Percentiles rank a stretch among this genome's conserved stretches.
phyloP scores from a whole-genome alignment of 2,888 invertebrate species.

The Dasypogon diadema region DNA sequence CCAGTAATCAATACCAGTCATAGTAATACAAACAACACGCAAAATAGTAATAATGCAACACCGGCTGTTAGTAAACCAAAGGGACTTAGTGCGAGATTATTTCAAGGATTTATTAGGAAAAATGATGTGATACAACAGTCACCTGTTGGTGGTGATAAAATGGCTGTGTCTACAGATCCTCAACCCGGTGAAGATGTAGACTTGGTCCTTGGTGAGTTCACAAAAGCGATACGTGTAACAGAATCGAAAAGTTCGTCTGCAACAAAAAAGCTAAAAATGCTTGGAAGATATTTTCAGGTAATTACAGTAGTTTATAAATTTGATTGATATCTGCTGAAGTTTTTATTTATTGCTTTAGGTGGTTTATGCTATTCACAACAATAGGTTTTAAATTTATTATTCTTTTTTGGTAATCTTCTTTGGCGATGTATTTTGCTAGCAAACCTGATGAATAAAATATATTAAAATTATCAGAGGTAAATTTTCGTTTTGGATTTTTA shows the following conservation, averaged over 20 bases:
- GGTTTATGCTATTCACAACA: constrained; percentile 57
- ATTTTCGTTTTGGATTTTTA: constrained; percentile 21
- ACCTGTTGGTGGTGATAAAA: constrained; percentile 56
- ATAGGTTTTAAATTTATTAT: constrained; percentile 51
- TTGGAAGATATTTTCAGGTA: constrained; percentile 78
- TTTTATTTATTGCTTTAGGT: constrained; percentile 51
- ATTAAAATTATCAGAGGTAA: constrained; percentile 35
- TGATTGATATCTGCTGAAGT: constrained; percentile 26
- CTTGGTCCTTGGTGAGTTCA: constrained; percentile 66
- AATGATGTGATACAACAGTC: constrained; percentile 29
- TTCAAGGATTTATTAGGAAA: constrained; percentile 57
- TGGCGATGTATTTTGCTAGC: constrained; percentile 47
- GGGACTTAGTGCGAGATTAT: constrained; percentile 58
- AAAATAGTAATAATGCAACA: constrained; percentile 30
- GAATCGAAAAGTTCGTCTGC: constrained; percentile 65
- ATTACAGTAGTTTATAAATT: constrained; percentile 61
- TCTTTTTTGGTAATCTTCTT: constrained; percentile 41
- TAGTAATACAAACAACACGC: constrained; percentile 17
- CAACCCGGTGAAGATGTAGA: constrained; percentile 67
- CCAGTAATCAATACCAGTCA: constrained; percentile 58
- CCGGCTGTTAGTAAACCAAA: constrained; percentile 55
- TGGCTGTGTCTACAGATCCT: constrained; percentile 50
- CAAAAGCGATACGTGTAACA: constrained; percentile 66
- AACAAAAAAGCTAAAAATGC: constrained; percentile 73
- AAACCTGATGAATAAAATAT: constrained; percentile 41